A percentile compares a stretch with the other conserved stretches of the same genome.
These are phyloP conservation scores for Corythornis vintsioides DNA, from an alignment of 2,113 vertebrate species.

Conservation along the genomic window DNA sequence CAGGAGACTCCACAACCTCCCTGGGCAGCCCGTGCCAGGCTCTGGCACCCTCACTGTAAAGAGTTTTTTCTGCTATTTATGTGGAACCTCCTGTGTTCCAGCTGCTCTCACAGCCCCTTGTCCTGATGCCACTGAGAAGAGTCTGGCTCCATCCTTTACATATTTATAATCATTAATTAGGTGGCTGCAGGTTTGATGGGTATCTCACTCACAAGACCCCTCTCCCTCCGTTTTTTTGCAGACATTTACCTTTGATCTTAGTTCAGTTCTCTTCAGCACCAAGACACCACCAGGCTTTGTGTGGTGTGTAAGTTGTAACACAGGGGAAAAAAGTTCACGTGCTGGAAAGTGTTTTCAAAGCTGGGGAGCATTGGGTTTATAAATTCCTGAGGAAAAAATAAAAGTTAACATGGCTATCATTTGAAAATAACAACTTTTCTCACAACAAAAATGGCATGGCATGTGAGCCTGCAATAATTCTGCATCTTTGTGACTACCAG, in stretches of 20 bases:
- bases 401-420: rapidly evolving
- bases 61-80: too few relatives aligned
- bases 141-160: too few relatives aligned
- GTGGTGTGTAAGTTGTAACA: not conserved
- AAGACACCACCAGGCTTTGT: not conserved
- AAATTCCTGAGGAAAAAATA: not conserved
- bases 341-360: not conserved
- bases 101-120: too few relatives aligned
- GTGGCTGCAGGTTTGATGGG: not conserved
- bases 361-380: not conserved
- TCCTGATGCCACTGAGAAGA: too few relatives aligned
- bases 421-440: not conserved
- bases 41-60: too few relatives aligned
- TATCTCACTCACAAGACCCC: rapidly evolving
- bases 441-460: not conserved
- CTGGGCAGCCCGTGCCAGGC: too few relatives aligned
- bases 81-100: too few relatives aligned
- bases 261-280: not conserved
- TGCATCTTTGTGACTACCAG: not conserved
- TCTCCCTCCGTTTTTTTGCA: not conserved
- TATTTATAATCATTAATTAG: too few relatives aligned
- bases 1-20: too few relatives aligned
- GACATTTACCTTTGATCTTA: not conserved
- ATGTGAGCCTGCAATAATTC: not conserved
- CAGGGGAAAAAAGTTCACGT: rapidly evolving